Evolutionary conservation across 1,140 invertebrate species (phyloP), one percentile per base, ranked within the genome.

Genomic region (Thrips palmi): DNA sequence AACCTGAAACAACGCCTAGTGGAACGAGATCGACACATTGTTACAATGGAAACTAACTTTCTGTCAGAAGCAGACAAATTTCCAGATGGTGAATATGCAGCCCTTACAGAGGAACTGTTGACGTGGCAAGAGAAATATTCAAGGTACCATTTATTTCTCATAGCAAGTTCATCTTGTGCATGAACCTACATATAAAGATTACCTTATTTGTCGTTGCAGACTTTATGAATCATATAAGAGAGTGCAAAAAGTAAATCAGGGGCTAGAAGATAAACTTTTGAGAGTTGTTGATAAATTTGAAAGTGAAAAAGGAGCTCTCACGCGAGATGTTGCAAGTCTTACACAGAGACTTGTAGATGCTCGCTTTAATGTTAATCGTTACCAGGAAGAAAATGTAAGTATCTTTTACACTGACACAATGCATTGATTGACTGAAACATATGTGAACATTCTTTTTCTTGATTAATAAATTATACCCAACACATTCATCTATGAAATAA

Each of bases 201-300:
- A 43, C 33, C 11, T 40, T 32, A 15, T 38, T 45, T 47, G 48
- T 47, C 47, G n/a, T 60, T 64, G 51, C 51, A 71, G 88, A 47
- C 68, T 96, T 34, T 76, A 83, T 57, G 89, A 94, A 54, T 87
- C 86, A 40, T 86, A 94, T 52, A 87, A 88, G 54, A 75, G 86
- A 49, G 72, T 96, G 24, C 88, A 94, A 56, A 89, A 84, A 60
- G 77, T 94, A 19, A 97, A 97, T 60, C 87, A 94, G 63, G 82
- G 77, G 49, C 65, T 96, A 45, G 89, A 96, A 62, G 89, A 96
- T 54, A 94, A 94, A 56, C 60, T 96, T 33, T 62, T 96, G 32
- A 83, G 79, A 60, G 74, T 94, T 52, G 89, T 92, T 12, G 86
- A 92, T 59, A 77, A 84, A 52, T 88, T 82, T 66, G 85, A 93